A percentile compares a stretch with the other conserved stretches of the same genome.
These are phyloP conservation scores for Notechis scutatus DNA, from an alignment of 2,113 vertebrate species.

Conservation along the genomic window DNA sequence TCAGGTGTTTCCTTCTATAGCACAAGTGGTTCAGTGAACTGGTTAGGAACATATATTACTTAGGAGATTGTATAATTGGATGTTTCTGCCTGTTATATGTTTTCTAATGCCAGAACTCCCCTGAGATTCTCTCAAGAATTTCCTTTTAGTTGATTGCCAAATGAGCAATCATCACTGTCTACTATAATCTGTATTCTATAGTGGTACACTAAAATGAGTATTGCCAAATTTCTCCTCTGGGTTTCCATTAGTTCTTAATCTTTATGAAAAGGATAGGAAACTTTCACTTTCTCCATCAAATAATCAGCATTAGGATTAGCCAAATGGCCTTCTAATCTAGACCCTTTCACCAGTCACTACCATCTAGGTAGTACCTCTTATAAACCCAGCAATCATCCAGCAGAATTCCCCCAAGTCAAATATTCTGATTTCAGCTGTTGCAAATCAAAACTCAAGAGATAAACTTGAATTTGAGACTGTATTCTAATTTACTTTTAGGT, in stretches of 20 bases:
- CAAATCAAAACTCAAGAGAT: not conserved
- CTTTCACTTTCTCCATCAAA: not conserved
- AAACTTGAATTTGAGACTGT: not conserved
- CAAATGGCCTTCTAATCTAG: not conserved
- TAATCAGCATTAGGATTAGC: not conserved
- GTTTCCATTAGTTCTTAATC: not conserved
- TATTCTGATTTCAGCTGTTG: not conserved
- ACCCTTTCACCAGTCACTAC: not conserved
- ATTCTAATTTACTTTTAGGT: not conserved
- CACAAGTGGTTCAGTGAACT: not conserved
- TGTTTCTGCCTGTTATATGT: not conserved
- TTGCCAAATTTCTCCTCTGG: not conserved
- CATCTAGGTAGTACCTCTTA: not conserved
- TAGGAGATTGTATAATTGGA: not conserved
- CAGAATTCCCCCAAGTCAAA: not conserved
- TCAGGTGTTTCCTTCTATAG: not conserved
- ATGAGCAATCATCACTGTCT: not conserved
- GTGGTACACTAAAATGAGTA: not conserved
- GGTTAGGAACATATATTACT: not conserved
- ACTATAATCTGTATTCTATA: not conserved
- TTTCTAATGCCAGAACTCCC: not conserved
- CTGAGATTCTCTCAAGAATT: not conserved
- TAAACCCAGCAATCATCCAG: not conserved
- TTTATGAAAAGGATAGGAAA: not conserved
- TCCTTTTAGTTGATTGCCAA: not conserved